Evolutionary conservation across 2,888 invertebrate species (phyloP).

Genomic region (Hipparchia semele): DNA sequence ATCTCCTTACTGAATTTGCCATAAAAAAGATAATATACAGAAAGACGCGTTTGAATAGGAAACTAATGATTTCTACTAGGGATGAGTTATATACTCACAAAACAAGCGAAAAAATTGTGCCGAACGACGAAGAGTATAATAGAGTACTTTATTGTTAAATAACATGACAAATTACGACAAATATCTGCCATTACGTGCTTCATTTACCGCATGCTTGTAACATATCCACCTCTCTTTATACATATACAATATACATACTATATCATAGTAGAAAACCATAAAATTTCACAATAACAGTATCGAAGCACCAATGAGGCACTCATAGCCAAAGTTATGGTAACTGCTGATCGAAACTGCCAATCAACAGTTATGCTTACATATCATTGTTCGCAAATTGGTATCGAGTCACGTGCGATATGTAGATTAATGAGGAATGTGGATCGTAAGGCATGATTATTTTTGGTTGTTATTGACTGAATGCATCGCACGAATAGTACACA

Average conservation of each 20-base stretch:
- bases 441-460: not conserved
- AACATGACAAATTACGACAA: no score
- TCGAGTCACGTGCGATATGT: constrained; percentile 35
- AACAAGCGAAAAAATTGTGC: no score
- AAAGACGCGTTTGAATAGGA: not conserved
- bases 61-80: not conserved
- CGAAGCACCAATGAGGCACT: not conserved
- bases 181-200: no score
- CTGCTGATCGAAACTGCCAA: constrained; percentile 32
- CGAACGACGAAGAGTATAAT: no score
- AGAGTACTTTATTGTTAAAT: no score
- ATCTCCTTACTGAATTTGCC: no score
- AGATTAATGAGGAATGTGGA: constrained; percentile 30
- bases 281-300: constrained; percentile 5
- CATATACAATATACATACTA: no score
- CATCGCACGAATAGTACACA: not conserved
- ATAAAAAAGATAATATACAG: no score
- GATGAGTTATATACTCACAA: no score
- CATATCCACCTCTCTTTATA: no score
- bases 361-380: constrained; percentile 14
- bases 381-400: constrained; percentile 30
- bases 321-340: constrained; percentile 25
- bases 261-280: not conserved
- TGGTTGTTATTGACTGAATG: not conserved
- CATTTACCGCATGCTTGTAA: no score